phyloP scores from a whole-genome alignment of 2,888 invertebrate species.

The Hirtodrosophila alboralis region DNA sequence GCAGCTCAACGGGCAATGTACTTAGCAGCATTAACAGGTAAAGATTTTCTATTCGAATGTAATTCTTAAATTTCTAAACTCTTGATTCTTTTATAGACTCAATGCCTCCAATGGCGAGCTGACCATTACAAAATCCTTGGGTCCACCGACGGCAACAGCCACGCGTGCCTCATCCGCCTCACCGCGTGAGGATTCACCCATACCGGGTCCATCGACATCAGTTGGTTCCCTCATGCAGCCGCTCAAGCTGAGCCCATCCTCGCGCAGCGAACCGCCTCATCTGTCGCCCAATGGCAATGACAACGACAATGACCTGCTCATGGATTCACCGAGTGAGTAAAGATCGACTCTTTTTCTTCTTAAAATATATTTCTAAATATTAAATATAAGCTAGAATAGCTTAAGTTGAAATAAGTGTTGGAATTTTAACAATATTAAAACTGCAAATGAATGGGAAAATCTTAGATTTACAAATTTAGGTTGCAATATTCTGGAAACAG shows the following conservation, averaged over 20 bases:
- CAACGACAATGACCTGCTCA: constrained; percentile 87
- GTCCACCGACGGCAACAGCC: constrained; percentile 83
- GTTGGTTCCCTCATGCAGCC: constrained; percentile 77
- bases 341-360: constrained; percentile 76
- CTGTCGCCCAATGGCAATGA: constrained; percentile 88
- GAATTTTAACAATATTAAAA: no score
- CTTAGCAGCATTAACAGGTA: constrained; percentile 89
- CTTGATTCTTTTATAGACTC: constrained; percentile 85
- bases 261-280: constrained; percentile 83
- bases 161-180: constrained; percentile 75
- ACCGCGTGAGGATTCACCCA: constrained; percentile 71
- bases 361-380: neutral
- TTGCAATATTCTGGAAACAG: no score
- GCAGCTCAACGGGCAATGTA: constrained; percentile 82
- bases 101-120: constrained; percentile 92
- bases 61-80: neutral
- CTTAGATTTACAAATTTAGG: no score
- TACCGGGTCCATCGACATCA: constrained; percentile 71
- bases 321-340: constrained; percentile 93
- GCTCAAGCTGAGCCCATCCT: constrained; percentile 87
- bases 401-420: constrained; percentile 22
- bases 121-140: constrained; percentile 91
- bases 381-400: constrained; percentile 42
- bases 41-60: constrained; percentile 44
- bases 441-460: no score